Evolutionary conservation across 2,888 invertebrate genomes (phyloP).

Genomic region (Carcina quercana): DNA sequence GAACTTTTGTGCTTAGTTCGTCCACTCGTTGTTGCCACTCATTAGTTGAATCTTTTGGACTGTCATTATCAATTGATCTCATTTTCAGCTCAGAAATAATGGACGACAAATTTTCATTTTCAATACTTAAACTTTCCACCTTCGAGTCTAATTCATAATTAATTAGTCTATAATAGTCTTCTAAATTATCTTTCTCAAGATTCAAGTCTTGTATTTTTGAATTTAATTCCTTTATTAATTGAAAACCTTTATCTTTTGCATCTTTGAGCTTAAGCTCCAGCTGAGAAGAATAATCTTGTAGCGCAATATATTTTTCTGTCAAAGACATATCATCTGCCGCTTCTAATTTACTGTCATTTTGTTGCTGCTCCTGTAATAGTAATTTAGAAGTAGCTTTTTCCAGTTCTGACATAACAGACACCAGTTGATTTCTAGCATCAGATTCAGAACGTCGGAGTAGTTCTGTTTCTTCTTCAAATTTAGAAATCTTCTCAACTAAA

Average conservation of each 20-base stretch:
- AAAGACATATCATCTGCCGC: conserved; percentile 22
- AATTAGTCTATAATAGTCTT: too few species aligned
- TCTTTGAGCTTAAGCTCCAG: conserved; percentile 43
- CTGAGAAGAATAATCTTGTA: conserved; percentile 41
- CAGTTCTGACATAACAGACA: conserved; percentile 30
- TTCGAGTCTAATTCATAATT: too few species aligned
- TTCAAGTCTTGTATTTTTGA: too few species aligned
- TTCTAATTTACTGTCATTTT: conserved; percentile 16
- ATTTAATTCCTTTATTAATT: too few species aligned
- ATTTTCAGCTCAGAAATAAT: too few species aligned
- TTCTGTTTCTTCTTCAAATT: conserved; percentile 29
- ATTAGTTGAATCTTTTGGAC: too few species aligned
- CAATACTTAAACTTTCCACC: too few species aligned
- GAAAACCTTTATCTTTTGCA: conserved; percentile 48
- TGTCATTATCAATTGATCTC: too few species aligned
- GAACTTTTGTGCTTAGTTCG: conserved; percentile 44
- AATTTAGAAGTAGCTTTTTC: conserved; percentile 27
- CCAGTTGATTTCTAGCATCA: conserved; percentile 28
- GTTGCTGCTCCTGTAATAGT: conserved; percentile 23
- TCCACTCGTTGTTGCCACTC: conserved; percentile 31
- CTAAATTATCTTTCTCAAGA: too few species aligned
- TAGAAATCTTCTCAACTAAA: conserved; percentile 15
- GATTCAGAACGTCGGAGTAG: conserved; percentile 25
- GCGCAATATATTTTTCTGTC: conserved; percentile 28
- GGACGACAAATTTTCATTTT: too few species aligned